Evolutionary conservation across 2,797 vertebrate genomes (phyloP), one percentile per base, ranked within the genome.

Genomic region (Pempheris klunzingeri): DNA sequence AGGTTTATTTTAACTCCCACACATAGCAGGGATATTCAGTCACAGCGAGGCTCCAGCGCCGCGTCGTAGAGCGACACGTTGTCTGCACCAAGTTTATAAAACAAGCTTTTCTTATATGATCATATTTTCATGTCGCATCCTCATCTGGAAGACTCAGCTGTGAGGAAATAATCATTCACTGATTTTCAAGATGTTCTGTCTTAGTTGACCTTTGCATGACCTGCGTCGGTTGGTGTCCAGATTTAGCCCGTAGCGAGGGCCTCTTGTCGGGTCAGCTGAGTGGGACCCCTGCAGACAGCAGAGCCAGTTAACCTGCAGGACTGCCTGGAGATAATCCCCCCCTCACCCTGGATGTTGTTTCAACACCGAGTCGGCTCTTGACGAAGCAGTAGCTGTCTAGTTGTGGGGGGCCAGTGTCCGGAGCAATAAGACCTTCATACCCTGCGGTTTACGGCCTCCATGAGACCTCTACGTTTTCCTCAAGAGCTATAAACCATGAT

Each of bases 1-100:
- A 77, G 81, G 81, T 87, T 93, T 91, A 91, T 92, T 93, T 92
- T 69, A 88, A 87, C 90, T 90, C 87, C 83, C 73, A 82, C 85
- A 71, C 87, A 87, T 77, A 84, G 77, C 72, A 44, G 17, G 9
- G 39, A 63, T 74, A 22, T 65, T 84, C 44, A 63, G 74, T 82
- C 74, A 71, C 79, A 67, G 46, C 9, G 0, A 24, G 75, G 60
- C 80, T 73, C 71, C 54, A 36, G 63, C 15, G 36, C 59, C 63
- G 30, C 53, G 67, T 68, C 61, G 38, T 4, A 43, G 38, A 59
- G 46, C 53, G 38, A 47, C 54, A 12, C 43, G 46, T 28, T 30
- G 7, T 49, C 26, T 58, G 10, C 36, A 12, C 24, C 38, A 43
- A 14, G 28, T 52, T 22, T 41, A 2, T 50, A 26, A 47, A 74